Evolutionary conservation across 2,888 invertebrate genomes (phyloP).

Genomic region (Synergus laeviventris): DNA sequence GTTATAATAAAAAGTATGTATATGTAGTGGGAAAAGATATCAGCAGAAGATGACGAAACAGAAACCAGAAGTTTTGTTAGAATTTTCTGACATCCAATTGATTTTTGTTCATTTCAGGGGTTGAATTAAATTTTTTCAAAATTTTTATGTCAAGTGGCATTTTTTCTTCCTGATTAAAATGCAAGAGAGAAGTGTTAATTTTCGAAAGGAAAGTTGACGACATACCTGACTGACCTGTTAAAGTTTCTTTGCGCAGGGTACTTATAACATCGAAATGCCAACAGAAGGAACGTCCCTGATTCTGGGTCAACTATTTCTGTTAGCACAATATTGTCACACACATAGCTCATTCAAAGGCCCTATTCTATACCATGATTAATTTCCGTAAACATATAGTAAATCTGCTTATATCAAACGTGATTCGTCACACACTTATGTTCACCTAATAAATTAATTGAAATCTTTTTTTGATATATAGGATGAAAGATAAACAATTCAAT

Average conservation of each 20-base stretch:
- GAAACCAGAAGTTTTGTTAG: too few species aligned
- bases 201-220: background rate
- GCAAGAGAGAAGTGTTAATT: background rate
- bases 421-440: background rate
- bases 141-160: background rate
- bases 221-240: background rate
- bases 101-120: too few species aligned
- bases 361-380: slow-evolving; percentile 4
- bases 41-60: too few species aligned
- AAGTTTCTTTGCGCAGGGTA: background rate
- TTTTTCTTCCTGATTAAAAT: background rate
- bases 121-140: background rate
- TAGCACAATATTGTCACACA: slow-evolving; percentile 8
- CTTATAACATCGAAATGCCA: background rate
- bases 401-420: background rate
- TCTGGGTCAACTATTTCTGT: slow-evolving; percentile 20
- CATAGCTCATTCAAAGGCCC: background rate
- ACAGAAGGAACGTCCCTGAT: background rate
- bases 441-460: slow-evolving; percentile 1
- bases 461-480: slow-evolving; percentile 12
- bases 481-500: too few species aligned
- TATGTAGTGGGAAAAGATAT: too few species aligned
- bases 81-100: too few species aligned
- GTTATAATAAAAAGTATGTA: too few species aligned
- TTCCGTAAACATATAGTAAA: slow-evolving; percentile 19